Evolutionary conservation across 1,140 invertebrate species (phyloP).

Genomic region (Drosophila athabasca): DNA sequence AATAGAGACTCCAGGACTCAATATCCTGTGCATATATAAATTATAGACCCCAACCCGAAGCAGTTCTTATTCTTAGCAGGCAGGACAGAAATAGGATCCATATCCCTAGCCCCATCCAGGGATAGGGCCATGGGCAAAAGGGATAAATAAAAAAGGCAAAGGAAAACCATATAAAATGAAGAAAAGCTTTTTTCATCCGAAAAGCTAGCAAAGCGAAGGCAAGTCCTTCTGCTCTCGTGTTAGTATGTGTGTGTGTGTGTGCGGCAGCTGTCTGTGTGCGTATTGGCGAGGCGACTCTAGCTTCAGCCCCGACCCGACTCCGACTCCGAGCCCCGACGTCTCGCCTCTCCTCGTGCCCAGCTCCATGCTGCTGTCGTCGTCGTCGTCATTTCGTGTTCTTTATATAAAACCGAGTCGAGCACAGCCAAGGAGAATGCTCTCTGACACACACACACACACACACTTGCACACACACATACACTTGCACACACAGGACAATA

Average conservation of each 20-base stretch:
- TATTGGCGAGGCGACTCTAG: conserved; percentile 65
- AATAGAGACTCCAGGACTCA: conserved; percentile 14
- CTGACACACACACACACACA: conserved; percentile 39
- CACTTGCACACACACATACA: conserved; percentile 35
- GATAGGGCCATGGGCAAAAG: conserved; percentile 4
- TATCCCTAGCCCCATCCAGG: no score
- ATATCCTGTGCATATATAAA: conserved; percentile 29
- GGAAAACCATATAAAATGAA: conserved; percentile 59
- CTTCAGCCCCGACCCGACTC: conserved; percentile 50
- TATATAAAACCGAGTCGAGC: conserved; percentile 66
- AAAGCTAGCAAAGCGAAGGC: conserved; percentile 33
- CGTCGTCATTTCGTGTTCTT: conserved; percentile 56
- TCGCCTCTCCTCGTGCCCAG: conserved; percentile 13
- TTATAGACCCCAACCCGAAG: conserved; percentile 20
- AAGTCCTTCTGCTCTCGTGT: no score
- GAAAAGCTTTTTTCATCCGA: conserved; percentile 64
- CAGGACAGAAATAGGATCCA: conserved; percentile 6
- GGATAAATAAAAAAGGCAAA: conserved; percentile 35
- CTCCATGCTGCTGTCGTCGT: conserved; percentile 16
- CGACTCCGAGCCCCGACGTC: conserved; percentile 33
- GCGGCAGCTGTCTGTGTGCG: conserved; percentile 78
- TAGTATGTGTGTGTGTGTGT: conserved; percentile 33
- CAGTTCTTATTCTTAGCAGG: conserved; percentile 1
- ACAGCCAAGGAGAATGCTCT: conserved; percentile 63
- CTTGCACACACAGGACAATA: conserved; percentile 18